phyloP scores from a whole-genome alignment of 1,140 invertebrate genomes.

The Liolophura sinensis region DNA sequence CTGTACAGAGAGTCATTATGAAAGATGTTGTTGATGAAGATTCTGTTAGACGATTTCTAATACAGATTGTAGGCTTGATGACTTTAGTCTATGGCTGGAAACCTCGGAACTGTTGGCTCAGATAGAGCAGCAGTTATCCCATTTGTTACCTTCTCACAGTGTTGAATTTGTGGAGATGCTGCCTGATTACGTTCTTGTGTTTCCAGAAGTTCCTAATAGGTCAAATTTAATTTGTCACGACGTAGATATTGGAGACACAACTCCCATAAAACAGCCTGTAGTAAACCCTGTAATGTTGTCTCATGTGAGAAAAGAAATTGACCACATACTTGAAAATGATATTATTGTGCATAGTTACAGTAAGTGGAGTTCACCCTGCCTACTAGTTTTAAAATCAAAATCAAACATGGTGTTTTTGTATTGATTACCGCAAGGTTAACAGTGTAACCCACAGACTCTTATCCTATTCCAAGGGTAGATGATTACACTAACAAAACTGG shows the following conservation, averaged over 20 bases:
- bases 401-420: slow-evolving; percentile 2
- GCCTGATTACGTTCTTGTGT: slow-evolving; percentile 6
- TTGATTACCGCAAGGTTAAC: slow-evolving; percentile 12
- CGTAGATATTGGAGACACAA: slow-evolving; percentile 8
- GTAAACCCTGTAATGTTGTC: slow-evolving; percentile 4
- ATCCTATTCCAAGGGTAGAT: slow-evolving; percentile 4
- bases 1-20: neutral
- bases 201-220: slow-evolving; percentile 4
- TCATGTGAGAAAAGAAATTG: slow-evolving; percentile 3
- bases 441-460: neutral
- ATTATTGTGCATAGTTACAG: slow-evolving; percentile 14
- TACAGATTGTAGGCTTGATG: no score
- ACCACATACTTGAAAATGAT: slow-evolving; percentile 5
- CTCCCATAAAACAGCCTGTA: slow-evolving; percentile 11
- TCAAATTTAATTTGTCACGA: slow-evolving; percentile 5
- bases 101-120: slow-evolving; percentile 4
- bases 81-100: neutral
- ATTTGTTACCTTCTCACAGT: neutral
- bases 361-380: slow-evolving; percentile 11
- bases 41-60: no score
- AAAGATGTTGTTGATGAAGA: neutral
- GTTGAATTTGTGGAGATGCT: neutral
- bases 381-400: slow-evolving; percentile 15
- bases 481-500: slow-evolving; percentile 6
- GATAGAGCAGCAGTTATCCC: neutral